Evolutionary conservation across 2,113 vertebrate species (phyloP), one percentile per base, ranked within the genome.

Genomic region (Labrus mixtus): DNA sequence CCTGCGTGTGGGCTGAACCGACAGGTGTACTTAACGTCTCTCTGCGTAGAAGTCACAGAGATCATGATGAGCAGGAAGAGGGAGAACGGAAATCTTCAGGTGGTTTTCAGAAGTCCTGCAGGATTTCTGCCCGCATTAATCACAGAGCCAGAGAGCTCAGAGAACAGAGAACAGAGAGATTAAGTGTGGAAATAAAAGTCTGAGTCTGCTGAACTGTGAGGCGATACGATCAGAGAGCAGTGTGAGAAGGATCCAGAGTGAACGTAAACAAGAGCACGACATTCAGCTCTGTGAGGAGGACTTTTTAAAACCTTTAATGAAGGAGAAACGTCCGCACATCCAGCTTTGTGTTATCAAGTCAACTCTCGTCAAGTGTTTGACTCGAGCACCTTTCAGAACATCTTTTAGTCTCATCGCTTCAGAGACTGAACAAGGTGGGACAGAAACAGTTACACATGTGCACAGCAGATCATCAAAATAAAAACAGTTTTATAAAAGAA

Each of bases 21-120:
- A 92, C 93, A 95, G 93, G 92, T 94, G 93, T 78, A 80, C 57
- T 74, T 67, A 67, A 57, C 51, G 64, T 39, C 5, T 39, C 5
- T 72, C 7, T 64, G 43, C 50, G 55, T 58, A 13, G 62, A 41
- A 59, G 53, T 48, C 22, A 16, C 10, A 45, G 37, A 78, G 36
- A 33, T 66, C 29, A 11, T 10, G 10, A 4, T 19, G 73, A 41
- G 53, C 20, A 25, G 53, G 55, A 46, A 19, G 48, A 51, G 1
- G 13, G 13, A 66, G 55, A 54, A 66, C 59, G 56, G 17, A 63
- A 43, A 12, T 58, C 55, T 77, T 36, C 16, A 33, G 8, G 29
- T 57, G 37, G 16, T 69, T n/a, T 77, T 59, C 29, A 46, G 17
- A 20, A 29, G 48, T 62, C 25, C 11, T 23, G 37, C 58, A 25